Conservation (phyloP, 2,113 vertebrate species). For the Corythoichthys haematopterus region DNA sequence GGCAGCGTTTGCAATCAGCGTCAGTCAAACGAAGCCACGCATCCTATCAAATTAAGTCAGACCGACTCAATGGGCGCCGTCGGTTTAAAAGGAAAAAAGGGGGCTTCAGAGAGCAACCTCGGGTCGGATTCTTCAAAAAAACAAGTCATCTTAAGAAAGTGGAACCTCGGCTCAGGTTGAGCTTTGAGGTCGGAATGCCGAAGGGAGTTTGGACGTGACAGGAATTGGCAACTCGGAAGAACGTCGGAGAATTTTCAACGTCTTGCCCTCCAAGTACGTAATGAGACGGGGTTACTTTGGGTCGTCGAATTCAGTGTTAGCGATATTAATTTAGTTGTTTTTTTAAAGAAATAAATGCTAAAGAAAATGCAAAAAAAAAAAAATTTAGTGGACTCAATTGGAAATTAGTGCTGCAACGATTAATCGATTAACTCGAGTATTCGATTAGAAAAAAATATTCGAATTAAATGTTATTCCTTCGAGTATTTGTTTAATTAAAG, state of each 20-base stretch:
- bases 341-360: no score
- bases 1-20: conserved; percentile 58
- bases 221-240: conserved; percentile 17
- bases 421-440: no score
- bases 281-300: not conserved
- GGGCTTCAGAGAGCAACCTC: conserved; percentile 29
- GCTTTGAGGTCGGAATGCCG: conserved; percentile 42
- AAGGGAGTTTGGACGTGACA: conserved; percentile 43
- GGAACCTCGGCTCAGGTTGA: conserved; percentile 38
- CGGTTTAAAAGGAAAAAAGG: conserved; percentile 20
- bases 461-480: no score
- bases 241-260: not conserved
- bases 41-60: conserved; percentile 27
- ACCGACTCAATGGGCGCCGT: not conserved
- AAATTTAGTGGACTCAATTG: no score
- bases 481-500: no score
- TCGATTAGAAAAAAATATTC: no score
- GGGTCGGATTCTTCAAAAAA: conserved; percentile 25
- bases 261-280: not conserved
- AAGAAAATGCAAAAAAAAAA: no score
- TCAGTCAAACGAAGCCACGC: conserved; percentile 43
- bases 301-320: no score
- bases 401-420: no score
- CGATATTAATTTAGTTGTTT: no score
- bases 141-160: conserved; percentile 37